phyloP scores from a whole-genome alignment of 2,888 invertebrate species.

The Euplexia lucipara region DNA sequence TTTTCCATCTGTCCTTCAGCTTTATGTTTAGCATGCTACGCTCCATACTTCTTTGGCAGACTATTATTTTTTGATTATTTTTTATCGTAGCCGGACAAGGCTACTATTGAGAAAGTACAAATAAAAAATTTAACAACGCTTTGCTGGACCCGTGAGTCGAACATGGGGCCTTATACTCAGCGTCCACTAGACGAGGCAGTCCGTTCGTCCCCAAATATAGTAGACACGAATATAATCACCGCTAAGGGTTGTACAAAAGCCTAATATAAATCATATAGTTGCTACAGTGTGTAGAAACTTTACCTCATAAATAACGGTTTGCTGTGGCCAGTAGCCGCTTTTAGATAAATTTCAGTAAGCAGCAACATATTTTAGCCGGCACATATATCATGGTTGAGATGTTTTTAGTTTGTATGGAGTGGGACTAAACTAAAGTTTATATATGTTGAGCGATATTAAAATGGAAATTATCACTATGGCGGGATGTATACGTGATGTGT shows the following conservation, averaged over 20 bases:
- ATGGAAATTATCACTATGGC: neutral
- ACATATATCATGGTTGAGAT: conserved; percentile 58
- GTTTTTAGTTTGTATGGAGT: conserved; percentile 58
- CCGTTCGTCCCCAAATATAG: conserved; percentile 20
- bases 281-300: conserved; percentile 77
- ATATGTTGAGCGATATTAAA: conserved; percentile 27
- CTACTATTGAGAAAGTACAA: too few species aligned
- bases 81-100: too few species aligned
- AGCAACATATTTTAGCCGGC: conserved; percentile 62
- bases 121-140: too few species aligned
- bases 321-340: conserved; percentile 71
- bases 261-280: conserved; percentile 77
- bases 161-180: too few species aligned
- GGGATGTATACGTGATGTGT: neutral
- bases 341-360: conserved; percentile 72
- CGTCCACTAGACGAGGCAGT: conserved; percentile 17
- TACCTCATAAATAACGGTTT: conserved; percentile 78
- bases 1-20: too few species aligned
- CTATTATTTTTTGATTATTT: too few species aligned
- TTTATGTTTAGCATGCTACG: too few species aligned
- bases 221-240: conserved; percentile 52
- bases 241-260: conserved; percentile 68
- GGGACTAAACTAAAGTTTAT: conserved; percentile 44
- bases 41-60: too few species aligned
- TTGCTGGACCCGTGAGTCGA: too few species aligned